Evolutionary conservation across 2,113 vertebrate species (phyloP).

Genomic region (Pitta sordida): DNA sequence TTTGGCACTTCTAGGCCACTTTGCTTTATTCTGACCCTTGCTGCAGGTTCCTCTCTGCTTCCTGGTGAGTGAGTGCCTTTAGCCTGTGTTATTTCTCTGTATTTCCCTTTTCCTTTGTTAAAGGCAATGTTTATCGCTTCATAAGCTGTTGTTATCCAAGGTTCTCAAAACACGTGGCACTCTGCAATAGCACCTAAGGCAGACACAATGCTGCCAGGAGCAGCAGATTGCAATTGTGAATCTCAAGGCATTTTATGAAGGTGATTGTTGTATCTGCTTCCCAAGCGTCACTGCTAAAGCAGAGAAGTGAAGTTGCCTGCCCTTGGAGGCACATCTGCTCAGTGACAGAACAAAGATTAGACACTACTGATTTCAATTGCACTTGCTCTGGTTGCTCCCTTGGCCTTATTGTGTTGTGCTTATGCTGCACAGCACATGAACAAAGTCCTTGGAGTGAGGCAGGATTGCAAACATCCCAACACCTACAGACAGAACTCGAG

Average conservation of each 20-base stretch:
- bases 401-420: not conserved
- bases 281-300: not conserved
- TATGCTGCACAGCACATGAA: accelerated
- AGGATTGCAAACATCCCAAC: not conserved
- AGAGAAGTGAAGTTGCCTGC: not conserved
- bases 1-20: not conserved
- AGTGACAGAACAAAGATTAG: not conserved
- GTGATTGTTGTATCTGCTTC: not conserved
- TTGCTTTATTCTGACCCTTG: not conserved
- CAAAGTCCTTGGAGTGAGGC: not conserved
- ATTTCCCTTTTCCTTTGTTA: not conserved
- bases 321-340: not conserved
- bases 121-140: not conserved
- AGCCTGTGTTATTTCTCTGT: not conserved
- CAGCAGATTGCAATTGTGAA: not conserved
- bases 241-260: not conserved
- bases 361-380: accelerated
- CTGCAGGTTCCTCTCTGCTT: not conserved
- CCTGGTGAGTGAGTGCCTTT: not conserved
- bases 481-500: not conserved
- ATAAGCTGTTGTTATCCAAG: not conserved
- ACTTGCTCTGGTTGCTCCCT: not conserved
- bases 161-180: accelerated
- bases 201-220: not conserved
- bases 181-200: not conserved